Conservation (phyloP, 2,113 vertebrate genomes). For the Vimba vimba region DNA sequence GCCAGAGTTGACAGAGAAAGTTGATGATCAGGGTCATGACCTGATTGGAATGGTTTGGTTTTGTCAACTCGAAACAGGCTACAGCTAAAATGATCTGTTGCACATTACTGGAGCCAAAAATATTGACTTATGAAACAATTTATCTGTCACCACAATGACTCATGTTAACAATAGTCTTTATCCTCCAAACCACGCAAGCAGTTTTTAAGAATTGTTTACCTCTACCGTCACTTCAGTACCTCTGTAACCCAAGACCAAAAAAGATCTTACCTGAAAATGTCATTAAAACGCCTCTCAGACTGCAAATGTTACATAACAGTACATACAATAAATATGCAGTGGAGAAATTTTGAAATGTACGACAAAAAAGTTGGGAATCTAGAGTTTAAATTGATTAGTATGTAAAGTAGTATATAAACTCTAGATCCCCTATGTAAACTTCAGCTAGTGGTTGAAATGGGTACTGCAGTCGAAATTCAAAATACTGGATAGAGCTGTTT, state of each 20-base stretch:
- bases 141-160: not conserved
- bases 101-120: not conserved
- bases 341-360: not conserved
- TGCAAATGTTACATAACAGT: not conserved
- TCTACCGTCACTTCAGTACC: not conserved
- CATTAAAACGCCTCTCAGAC: not conserved
- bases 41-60: too few species aligned
- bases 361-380: not conserved
- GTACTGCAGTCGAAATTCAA: too few species aligned
- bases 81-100: not conserved
- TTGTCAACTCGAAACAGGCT: too few species aligned
- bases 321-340: not conserved
- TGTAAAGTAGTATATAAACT: too few species aligned
- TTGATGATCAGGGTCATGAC: too few species aligned
- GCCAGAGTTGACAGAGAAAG: too few species aligned
- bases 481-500: too few species aligned
- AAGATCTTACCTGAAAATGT: not conserved
- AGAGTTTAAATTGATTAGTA: not conserved
- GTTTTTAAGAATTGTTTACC: not conserved
- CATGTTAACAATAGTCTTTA: not conserved
- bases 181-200: conserved; percentile 3
- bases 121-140: not conserved
- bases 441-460: too few species aligned
- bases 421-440: too few species aligned
- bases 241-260: not conserved